Percentiles rank a stretch among this genome's conserved stretches.
phyloP scores from a whole-genome alignment of 2,113 vertebrate species.

The Eurystomus gularis region DNA sequence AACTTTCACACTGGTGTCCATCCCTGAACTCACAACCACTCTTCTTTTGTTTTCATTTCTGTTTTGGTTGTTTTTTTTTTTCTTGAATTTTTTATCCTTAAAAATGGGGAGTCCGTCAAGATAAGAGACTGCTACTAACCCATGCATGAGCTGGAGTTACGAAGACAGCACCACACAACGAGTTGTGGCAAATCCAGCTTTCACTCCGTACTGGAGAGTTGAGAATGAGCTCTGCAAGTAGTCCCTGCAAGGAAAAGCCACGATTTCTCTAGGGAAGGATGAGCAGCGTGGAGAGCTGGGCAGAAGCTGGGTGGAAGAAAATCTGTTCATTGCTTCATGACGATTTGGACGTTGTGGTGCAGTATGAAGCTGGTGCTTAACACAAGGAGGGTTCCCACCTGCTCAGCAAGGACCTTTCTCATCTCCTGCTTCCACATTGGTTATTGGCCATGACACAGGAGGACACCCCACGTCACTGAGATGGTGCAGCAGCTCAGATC shows the following conservation, averaged over 20 bases:
- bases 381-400: neutral
- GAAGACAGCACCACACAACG: neutral
- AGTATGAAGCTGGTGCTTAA: neutral
- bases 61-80: neutral
- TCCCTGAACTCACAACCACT: neutral
- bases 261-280: neutral
- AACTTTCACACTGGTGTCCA: neutral
- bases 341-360: rapidly evolving
- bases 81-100: neutral
- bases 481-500: neutral
- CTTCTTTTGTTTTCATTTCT: neutral
- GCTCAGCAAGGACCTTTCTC: neutral
- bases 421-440: neutral
- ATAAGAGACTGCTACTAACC: neutral
- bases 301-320: neutral
- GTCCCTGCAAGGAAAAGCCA: neutral
- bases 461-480: rapidly evolving
- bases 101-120: neutral
- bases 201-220: rapidly evolving
- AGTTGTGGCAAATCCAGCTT: neutral
- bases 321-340: rapidly evolving
- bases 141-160: neutral
- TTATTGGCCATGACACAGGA: rapidly evolving
- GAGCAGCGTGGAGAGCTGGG: neutral
- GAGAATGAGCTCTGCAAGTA: neutral